Evolutionary conservation across 2,888 invertebrate species (phyloP).

Genomic region (Cephus rjabovi): DNA sequence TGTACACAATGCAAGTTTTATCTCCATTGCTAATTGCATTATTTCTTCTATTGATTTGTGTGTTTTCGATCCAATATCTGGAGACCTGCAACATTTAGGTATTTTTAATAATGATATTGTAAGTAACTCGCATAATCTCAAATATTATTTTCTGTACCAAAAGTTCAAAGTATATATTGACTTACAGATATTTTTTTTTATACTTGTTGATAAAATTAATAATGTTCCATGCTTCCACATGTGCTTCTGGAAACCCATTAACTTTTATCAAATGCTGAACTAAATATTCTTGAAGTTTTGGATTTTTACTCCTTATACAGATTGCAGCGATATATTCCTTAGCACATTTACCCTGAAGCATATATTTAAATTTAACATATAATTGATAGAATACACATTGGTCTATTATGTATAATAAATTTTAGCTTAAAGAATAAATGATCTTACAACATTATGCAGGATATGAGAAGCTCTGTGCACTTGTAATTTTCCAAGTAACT

Average conservation of each 20-base stretch:
- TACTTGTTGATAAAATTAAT: conserved; percentile 56
- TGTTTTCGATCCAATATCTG: conserved; percentile 38
- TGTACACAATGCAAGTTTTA: conserved; percentile 49
- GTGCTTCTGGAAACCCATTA: conserved; percentile 55
- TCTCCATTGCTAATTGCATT: conserved; percentile 47
- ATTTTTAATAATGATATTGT: neutral
- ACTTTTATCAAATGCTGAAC: conserved; percentile 74
- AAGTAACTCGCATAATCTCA: neutral
- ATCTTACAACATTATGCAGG: conserved; percentile 70
- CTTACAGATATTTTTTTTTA: conserved; percentile 49
- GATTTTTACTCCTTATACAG: conserved; percentile 72
- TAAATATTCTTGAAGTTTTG: conserved; percentile 74
- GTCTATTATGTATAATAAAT: neutral
- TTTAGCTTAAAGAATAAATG: conserved; percentile 3
- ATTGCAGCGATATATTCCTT: conserved; percentile 70
- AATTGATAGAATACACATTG: neutral
- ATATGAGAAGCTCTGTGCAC: conserved; percentile 76
- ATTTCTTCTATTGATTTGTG: conserved; percentile 58
- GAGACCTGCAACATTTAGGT: neutral
- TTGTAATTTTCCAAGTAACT: conserved; percentile 73
- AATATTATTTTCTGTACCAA: neutral
- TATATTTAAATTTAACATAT: neutral
- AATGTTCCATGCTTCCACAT: conserved; percentile 65
- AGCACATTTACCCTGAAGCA: conserved; percentile 68
- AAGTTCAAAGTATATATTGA: conserved; percentile 5